Evolutionary conservation across 2,888 invertebrate species (phyloP).

Genomic region (Hydropsyche betteni): DNA sequence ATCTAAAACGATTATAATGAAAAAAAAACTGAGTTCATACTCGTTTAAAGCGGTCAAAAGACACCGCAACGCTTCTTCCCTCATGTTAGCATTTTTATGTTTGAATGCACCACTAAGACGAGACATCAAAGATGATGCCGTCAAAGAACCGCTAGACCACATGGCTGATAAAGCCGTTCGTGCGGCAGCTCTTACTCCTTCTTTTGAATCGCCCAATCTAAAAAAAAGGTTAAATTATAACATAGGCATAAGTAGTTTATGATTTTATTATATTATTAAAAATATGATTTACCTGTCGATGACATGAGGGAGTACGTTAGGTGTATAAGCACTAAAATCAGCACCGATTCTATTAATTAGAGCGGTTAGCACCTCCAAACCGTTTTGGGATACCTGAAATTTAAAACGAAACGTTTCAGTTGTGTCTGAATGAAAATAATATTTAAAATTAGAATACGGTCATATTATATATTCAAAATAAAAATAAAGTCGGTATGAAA

Average conservation of each 20-base stretch:
- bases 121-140: slow-evolving; percentile 60
- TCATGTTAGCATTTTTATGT: slow-evolving; percentile 92
- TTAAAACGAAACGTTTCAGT: not conserved
- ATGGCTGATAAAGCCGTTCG: slow-evolving; percentile 59
- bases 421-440: not conserved
- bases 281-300: slow-evolving; percentile 76
- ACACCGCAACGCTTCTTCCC: slow-evolving; percentile 87
- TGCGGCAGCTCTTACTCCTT: slow-evolving; percentile 60
- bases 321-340: slow-evolving; percentile 87
- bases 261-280: slow-evolving; percentile 33
- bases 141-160: slow-evolving; percentile 57
- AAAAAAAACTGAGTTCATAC: slow-evolving; percentile 65
- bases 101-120: slow-evolving; percentile 68
- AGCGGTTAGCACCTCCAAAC: slow-evolving; percentile 85
- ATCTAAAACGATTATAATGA: slow-evolving; percentile 14
- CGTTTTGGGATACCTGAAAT: slow-evolving; percentile 86
- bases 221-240: not conserved
- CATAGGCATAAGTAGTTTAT: not conserved
- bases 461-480: not conserved
- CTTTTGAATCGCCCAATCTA: slow-evolving; percentile 65
- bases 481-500: not conserved
- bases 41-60: slow-evolving; percentile 84
- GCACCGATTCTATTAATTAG: slow-evolving; percentile 86
- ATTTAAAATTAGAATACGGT: not conserved
- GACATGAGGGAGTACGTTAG: slow-evolving; percentile 82